Conservation (phyloP, 2,888 invertebrate genomes). For the Siphlonurus alternatus region DNA sequence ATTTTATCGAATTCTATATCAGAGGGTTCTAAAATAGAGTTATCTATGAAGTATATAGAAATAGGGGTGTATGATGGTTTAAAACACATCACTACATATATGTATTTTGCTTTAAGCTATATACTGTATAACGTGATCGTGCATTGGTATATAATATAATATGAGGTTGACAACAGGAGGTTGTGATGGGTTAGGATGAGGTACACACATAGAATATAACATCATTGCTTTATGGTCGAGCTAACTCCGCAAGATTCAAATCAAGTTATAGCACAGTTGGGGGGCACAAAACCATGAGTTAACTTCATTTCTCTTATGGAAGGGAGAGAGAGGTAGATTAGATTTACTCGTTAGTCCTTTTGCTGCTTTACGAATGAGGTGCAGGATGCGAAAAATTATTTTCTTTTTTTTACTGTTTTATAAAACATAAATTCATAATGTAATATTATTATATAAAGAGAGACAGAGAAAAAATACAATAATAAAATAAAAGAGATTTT, state of each 20-base stretch:
- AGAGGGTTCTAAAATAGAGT: not conserved
- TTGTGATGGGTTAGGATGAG: not conserved
- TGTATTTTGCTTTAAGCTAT: too few relatives aligned
- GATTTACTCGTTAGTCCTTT: not conserved
- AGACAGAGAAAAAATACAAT: too few relatives aligned
- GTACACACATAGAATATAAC: not conserved
- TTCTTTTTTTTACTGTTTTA: too few relatives aligned
- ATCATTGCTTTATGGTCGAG: not conserved
- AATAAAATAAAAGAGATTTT: too few relatives aligned
- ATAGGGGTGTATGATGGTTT: not conserved
- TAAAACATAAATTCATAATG: too few relatives aligned
- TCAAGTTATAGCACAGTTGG: not conserved
- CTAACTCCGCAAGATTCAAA: not conserved
- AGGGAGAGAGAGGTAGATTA: not conserved
- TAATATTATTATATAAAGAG: too few relatives aligned
- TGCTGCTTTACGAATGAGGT: too few relatives aligned
- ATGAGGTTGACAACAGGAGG: too few relatives aligned
- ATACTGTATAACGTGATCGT: not conserved
- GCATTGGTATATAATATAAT: not conserved
- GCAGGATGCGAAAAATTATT: too few relatives aligned
- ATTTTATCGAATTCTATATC: not conserved
- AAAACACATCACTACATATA: not conserved
- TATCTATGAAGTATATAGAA: not conserved
- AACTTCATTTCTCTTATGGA: not conserved
- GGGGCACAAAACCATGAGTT: not conserved